These are phyloP conservation scores for Trematomus bernacchii DNA, from an alignment of 2,797 vertebrate genomes.

Conservation along the genomic window DNA sequence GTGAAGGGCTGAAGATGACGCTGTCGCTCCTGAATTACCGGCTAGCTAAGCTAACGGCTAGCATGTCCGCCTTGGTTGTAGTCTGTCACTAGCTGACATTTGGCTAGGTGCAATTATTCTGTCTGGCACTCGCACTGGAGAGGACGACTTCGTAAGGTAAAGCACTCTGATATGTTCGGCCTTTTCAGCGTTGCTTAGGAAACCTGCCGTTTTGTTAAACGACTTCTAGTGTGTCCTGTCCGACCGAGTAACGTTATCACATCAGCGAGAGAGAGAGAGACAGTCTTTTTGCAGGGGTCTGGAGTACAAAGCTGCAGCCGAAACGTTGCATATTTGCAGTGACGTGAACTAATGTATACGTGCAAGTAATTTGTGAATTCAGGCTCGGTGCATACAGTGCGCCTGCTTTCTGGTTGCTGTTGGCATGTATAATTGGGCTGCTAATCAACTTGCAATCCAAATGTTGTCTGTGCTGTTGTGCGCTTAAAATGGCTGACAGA, in stretches of 20 bases:
- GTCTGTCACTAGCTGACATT: slow-evolving; percentile 79
- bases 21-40: slow-evolving; percentile 83
- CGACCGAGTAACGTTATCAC: slow-evolving; percentile 73
- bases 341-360: slow-evolving; percentile 52
- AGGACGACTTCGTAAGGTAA: slow-evolving; percentile 75
- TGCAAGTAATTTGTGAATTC: slow-evolving; percentile 47
- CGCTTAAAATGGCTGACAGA: slow-evolving; percentile 88
- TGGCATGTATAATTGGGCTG: slow-evolving; percentile 72
- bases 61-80: slow-evolving; percentile 81
- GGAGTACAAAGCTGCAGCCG: slow-evolving; percentile 65
- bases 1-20: slow-evolving; percentile 80
- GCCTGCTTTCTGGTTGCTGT: slow-evolving; percentile 58
- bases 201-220: slow-evolving; percentile 31
- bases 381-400: slow-evolving; percentile 50
- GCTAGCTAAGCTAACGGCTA: slow-evolving; percentile 82
- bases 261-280: slow-evolving; percentile 48
- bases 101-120: slow-evolving; percentile 64
- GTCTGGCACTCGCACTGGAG: slow-evolving; percentile 59
- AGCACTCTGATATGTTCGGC: slow-evolving; percentile 29
- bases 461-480: slow-evolving; percentile 79
- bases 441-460: slow-evolving; percentile 80
- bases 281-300: slow-evolving; percentile 68
- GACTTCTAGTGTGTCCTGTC: slow-evolving; percentile 66
- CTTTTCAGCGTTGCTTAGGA: slow-evolving; percentile 29
- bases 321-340: slow-evolving; percentile 46